These are phyloP conservation scores for Cotesia congregata DNA, from an alignment of 2,888 invertebrate species.

Conservation along the genomic window DNA sequence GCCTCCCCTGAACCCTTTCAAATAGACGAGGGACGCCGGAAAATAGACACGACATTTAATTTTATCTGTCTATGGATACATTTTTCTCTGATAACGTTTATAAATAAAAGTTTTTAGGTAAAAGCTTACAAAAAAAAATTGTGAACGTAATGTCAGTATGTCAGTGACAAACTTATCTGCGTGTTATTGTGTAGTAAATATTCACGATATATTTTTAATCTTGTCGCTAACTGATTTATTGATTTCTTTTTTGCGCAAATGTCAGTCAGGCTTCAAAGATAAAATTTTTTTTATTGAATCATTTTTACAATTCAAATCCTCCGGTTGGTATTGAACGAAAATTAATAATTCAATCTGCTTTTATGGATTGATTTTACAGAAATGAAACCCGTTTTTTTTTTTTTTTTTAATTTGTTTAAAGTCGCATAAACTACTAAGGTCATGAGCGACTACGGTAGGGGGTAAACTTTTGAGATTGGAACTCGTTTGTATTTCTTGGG, in stretches of 20 bases:
- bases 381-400: no score
- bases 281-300: background rate
- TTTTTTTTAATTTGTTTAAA: no score
- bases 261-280: background rate
- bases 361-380: no score
- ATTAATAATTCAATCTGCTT: background rate
- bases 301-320: background rate
- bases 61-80: background rate
- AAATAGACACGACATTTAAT: conserved; percentile 1
- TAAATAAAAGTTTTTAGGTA: background rate
- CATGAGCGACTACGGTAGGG: no score
- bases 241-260: background rate
- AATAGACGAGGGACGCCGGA: background rate
- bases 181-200: background rate
- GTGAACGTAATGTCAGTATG: background rate
- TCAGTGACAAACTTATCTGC: conserved; percentile 1
- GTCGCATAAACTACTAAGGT: no score
- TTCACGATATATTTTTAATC: background rate
- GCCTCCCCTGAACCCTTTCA: background rate
- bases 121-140: background rate
- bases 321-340: background rate
- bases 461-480: no score
- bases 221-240: background rate
- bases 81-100: background rate
- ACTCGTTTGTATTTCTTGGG: no score